Evolutionary conservation across 2,888 invertebrate species (phyloP).

Genomic region (Caprella mutica): DNA sequence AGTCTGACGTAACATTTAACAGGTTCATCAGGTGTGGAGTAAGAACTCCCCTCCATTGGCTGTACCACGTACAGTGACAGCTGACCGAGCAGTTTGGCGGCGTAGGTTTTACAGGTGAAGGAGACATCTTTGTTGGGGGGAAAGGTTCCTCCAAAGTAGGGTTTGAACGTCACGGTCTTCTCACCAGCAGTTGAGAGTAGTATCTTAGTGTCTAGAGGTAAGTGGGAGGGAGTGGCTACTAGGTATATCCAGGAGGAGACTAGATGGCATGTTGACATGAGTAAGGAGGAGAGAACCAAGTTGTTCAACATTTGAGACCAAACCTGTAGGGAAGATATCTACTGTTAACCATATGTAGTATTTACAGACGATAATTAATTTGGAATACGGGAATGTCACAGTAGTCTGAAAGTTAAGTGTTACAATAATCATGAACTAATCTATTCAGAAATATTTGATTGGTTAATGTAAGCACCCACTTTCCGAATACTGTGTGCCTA

Average conservation of each 20-base stretch:
- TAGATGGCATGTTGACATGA: conserved; percentile 72
- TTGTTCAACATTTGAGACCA: conserved; percentile 66
- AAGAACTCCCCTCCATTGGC: conserved; percentile 65
- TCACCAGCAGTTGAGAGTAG: too few species aligned
- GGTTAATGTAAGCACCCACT: too few species aligned
- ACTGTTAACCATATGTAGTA: too few species aligned
- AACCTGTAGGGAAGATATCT: conserved; percentile 47
- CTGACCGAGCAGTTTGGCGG: conserved; percentile 7
- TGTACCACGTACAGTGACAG: conserved; percentile 71
- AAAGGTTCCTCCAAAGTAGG: not conserved
- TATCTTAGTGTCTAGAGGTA: conserved; percentile 63
- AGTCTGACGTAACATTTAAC: conserved; percentile 36
- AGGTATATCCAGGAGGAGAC: conserved; percentile 84
- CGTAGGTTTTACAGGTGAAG: not conserved
- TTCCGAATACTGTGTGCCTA: too few species aligned
- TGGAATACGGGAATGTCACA: too few species aligned
- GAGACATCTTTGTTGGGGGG: not conserved
- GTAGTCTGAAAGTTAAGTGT: too few species aligned
- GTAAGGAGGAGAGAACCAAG: conserved; percentile 58
- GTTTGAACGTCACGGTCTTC: too few species aligned
- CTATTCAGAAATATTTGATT: too few species aligned
- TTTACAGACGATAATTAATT: too few species aligned
- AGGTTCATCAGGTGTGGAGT: conserved; percentile 40
- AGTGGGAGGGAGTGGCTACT: conserved; percentile 77
- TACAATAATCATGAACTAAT: too few species aligned